Percentiles rank a stretch among this genome's conserved stretches.
Conservation (phyloP, 2,888 invertebrate species). For the Muschampia plurimacula region DNA sequence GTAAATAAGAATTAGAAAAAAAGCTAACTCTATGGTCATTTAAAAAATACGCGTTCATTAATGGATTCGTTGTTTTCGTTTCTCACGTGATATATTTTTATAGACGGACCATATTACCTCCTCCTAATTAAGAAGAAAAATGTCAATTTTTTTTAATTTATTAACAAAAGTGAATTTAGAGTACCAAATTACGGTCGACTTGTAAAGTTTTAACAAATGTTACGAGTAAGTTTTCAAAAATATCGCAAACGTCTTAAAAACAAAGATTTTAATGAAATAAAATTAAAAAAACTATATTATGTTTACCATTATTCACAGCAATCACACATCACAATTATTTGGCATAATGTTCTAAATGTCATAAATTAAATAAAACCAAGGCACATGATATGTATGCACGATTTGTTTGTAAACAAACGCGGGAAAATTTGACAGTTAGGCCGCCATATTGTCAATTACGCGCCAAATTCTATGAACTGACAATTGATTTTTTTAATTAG, state of each 20-base stretch:
- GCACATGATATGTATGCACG: conserved; percentile 39
- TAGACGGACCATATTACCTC: too few species aligned
- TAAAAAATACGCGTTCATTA: too few species aligned
- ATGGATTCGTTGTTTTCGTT: too few species aligned
- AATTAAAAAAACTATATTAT: not conserved
- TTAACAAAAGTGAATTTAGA: too few species aligned
- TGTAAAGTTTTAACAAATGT: too few species aligned
- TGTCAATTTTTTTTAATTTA: too few species aligned
- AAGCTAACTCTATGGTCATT: too few species aligned
- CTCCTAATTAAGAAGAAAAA: too few species aligned
- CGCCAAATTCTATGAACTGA: conserved; percentile 36
- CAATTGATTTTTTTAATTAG: conserved; percentile 34
- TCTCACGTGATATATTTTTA: too few species aligned
- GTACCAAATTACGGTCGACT: too few species aligned
- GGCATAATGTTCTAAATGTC: conserved; percentile 7
- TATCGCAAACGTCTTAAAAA: conserved; percentile 35
- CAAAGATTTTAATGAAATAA: not conserved
- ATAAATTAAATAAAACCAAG: conserved; percentile 25
- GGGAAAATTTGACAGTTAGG: conserved; percentile 50
- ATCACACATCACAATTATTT: conserved; percentile 22
- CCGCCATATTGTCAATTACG: conserved; percentile 46
- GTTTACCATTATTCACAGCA: not conserved
- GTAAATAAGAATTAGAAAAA: too few species aligned
- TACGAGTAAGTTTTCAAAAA: not conserved
- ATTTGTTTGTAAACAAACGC: conserved; percentile 45